Evolutionary conservation across 1,140 invertebrate genomes (phyloP), one percentile per base, ranked within the genome.

Genomic region (Aphelenchoides fujianensis): DNA sequence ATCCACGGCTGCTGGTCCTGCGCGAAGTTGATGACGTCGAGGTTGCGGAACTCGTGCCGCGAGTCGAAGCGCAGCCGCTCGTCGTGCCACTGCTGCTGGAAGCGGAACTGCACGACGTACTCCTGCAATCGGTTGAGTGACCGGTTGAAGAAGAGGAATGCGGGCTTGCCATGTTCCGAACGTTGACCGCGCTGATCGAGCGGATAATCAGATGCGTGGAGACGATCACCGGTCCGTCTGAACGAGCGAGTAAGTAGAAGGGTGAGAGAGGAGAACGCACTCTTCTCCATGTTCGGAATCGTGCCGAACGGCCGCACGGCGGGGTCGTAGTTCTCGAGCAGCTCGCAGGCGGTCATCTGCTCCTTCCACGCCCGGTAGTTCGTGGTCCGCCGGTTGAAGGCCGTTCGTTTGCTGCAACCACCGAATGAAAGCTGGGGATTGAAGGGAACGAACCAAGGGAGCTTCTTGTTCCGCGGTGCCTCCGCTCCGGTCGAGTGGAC

Each of bases 1-100:
- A 95, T 95, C 93, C 93, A 95, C 32, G 88, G 55, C 79, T 91
- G 89, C 85, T 91, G 91, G 23, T 93, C 91, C 85, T 95, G 92
- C 7, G 94, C 95, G 80, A 97, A 88, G 55, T 93, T 95, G 67
- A 97, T 84, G 41, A 76, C 70, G 19, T 83, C 76, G 34, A 84
- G 78, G 90, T 91, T 92, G 85, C 89, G 66, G 37, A 59, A 82
- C n/a, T 79, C 76, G 53, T 71, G 68, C 35, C 72, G 66, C 27
- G 74, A 55, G 16, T 72, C 66, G 66, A 82, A 83, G 30, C 76
- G 19, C 12, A 83, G 68, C 1, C 82, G 74, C 30, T 83, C 82
- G 54, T 83, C 82, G 37, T 72, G 79, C 82, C 82, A 83, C 71
- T 79, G 72, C 57, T 83, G 82, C 63, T 84, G 80, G 41, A 83